Evolutionary conservation across 1,140 invertebrate species (phyloP), one percentile per base, ranked within the genome.

Genomic region (Drosophila pallidifrons): DNA sequence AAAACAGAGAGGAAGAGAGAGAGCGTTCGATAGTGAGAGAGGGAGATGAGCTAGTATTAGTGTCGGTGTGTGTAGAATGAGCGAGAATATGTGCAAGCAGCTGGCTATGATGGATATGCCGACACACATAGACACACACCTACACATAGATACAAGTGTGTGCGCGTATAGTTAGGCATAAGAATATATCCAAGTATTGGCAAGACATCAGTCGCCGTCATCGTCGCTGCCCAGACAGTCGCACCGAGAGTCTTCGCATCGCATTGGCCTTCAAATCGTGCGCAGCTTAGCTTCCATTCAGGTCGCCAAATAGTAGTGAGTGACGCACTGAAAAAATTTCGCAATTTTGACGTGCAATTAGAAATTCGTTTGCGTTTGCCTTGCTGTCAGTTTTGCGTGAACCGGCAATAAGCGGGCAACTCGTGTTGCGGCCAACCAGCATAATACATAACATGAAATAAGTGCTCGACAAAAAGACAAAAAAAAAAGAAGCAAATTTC

Each of bases 31-130:
- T 2, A 41, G 28, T 15, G 11, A 52, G 51, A 54, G 49, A 2
- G 35, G n/a, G n/a, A 1, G 49, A 38, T 13, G 20, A 32, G 32
- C 2, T 7, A 54, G 51, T 32, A 30, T 2, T 32, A 38, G 35
- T n/a, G 41, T 25, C 0, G 1, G 38, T 3, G 13, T 16, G 25
- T 15, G 49, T 20, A 52, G 35, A 43, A 35, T 7, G 32, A 11
- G 35, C 13, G 49, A 13, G 16, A 10, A n/a, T 3, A 45, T 8
- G 46, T n/a, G 32, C 15, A 16, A 47, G 52, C 55, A 58, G 54
- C 65, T 68, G 65, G 45, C 55, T 13, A 51, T 75, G 72, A 75
- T 75, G 66, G 72, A 69, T 75, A 75, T 35, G 20, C 20, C 20
- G 20, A 25, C 20, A 25, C 1, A 30, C 5, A n/a, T 3, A 3